A percentile compares a stretch with the other conserved stretches of the same genome.
Evolutionary conservation across 1,140 invertebrate genomes (phyloP).

Genomic region (Drosophila santomea): DNA sequence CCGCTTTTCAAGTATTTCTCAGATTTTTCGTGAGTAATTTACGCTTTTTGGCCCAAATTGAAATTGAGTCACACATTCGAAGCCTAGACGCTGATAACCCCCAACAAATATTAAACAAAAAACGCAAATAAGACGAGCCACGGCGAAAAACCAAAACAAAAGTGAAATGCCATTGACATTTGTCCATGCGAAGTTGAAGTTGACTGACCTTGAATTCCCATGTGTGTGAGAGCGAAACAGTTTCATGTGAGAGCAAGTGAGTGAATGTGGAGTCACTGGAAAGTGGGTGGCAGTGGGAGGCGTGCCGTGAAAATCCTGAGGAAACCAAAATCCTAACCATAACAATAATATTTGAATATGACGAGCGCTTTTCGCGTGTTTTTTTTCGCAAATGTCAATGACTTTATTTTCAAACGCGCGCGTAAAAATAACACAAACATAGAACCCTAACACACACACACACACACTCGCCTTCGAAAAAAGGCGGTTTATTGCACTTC

Average conservation of each 20-base stretch:
- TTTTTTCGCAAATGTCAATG: conserved; percentile 50
- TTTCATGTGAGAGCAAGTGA: not conserved
- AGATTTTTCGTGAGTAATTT: conserved; percentile 67
- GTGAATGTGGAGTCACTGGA: not conserved
- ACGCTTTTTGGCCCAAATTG: conserved; percentile 16
- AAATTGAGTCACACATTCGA: conserved; percentile 29
- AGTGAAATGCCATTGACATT: conserved; percentile 58
- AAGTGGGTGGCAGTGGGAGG: conserved; percentile 17
- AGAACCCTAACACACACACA: conserved; percentile 4
- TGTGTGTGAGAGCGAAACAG: conserved; percentile 25
- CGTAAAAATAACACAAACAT: conserved; percentile 43
- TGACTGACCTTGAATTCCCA: conserved; percentile 52
- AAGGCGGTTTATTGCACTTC: conserved; percentile 48
- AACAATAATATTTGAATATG: conserved; percentile 39
- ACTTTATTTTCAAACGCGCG: conserved; percentile 50
- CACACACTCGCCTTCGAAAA: not conserved
- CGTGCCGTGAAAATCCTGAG: conserved; percentile 16
- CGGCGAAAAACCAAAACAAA: conserved; percentile 32
- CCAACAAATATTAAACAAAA: not conserved
- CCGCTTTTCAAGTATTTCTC: conserved; percentile 47
- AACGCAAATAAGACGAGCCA: conserved; percentile 3
- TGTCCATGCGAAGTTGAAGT: conserved; percentile 54
- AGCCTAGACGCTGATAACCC: conserved; percentile 24
- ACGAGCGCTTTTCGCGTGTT: conserved; percentile 20
- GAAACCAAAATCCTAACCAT: conserved; percentile 34